phyloP scores from a whole-genome alignment of 1,140 invertebrate species.

The Tetragnatha versicolor region DNA sequence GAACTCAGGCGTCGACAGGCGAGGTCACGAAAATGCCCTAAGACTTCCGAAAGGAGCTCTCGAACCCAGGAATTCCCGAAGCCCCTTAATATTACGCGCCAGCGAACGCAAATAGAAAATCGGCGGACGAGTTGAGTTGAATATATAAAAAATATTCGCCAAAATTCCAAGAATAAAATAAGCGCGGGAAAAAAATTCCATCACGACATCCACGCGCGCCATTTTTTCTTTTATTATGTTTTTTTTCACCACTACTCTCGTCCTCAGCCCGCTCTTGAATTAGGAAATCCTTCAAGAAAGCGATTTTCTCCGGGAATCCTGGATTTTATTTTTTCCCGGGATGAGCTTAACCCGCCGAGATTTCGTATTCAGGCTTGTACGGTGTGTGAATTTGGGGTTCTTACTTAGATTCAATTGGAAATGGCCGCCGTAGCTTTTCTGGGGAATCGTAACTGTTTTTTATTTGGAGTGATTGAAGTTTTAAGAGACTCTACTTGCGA shows the following conservation, averaged over 20 bases:
- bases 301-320: neutral
- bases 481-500: neutral
- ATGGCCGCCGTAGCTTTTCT: neutral
- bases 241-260: neutral
- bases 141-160: neutral
- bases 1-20: neutral
- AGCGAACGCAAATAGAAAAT: slow-evolving; percentile 42
- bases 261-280: neutral
- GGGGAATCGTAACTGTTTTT: neutral
- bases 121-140: neutral
- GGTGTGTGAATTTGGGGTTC: too few species aligned
- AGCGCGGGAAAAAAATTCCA: too few species aligned
- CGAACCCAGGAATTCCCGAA: slow-evolving; percentile 19
- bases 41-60: slow-evolving; percentile 10
- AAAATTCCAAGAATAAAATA: too few species aligned
- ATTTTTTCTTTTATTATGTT: neutral
- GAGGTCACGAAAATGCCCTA: neutral
- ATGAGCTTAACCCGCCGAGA: slow-evolving; percentile 5
- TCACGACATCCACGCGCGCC: too few species aligned
- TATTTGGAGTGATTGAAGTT: slow-evolving; percentile 4
- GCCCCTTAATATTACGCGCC: slow-evolving; percentile 25
- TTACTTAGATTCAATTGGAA: slow-evolving; percentile 14
- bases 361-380: neutral
- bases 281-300: neutral
- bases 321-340: too few species aligned